Conservation (phyloP, 2,797 vertebrate species). For the Lepilemur septentrionalis region DNA sequence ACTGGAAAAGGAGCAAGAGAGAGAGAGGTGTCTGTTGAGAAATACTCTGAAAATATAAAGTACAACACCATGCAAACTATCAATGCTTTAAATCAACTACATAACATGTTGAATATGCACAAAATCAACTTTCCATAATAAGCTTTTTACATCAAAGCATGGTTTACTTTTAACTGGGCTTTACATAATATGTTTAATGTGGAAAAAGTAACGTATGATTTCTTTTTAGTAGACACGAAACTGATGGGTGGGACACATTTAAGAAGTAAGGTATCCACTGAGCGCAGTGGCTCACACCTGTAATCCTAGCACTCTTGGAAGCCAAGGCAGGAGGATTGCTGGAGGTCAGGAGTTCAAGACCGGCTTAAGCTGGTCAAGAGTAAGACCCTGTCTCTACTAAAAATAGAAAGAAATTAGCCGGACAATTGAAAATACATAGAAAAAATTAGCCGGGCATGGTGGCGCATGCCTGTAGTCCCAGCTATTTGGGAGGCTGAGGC, state of each 20-base stretch:
- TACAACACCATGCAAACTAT: constrained; percentile 1
- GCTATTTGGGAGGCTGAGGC: too few species aligned
- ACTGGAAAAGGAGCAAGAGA: neutral
- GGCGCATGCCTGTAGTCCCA: too few species aligned
- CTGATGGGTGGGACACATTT: neutral
- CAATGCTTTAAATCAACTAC: constrained; percentile 41
- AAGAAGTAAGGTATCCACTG: neutral
- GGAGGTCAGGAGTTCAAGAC: too few species aligned
- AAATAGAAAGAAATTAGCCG: too few species aligned
- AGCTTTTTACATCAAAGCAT: neutral
- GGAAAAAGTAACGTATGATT: neutral
- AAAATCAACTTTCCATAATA: neutral
- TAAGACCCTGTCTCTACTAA: too few species aligned
- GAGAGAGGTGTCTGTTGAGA: constrained; percentile 7
- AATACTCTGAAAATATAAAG: constrained; percentile 47
- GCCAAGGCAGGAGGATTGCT: too few species aligned
- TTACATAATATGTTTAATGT: neutral
- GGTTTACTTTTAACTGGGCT: constrained; percentile 28
- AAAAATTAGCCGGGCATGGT: too few species aligned
- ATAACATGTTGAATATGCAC: neutral
- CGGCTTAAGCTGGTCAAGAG: too few species aligned
- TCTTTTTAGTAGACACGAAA: constrained; percentile 18
- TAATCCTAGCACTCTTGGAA: too few species aligned
- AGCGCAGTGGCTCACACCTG: too few species aligned
- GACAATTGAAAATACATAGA: too few species aligned